A percentile compares a stretch with the other conserved stretches of the same genome.
These are phyloP conservation scores for Proisotoma minuta DNA, from an alignment of 2,888 invertebrate species.

Conservation along the genomic window DNA sequence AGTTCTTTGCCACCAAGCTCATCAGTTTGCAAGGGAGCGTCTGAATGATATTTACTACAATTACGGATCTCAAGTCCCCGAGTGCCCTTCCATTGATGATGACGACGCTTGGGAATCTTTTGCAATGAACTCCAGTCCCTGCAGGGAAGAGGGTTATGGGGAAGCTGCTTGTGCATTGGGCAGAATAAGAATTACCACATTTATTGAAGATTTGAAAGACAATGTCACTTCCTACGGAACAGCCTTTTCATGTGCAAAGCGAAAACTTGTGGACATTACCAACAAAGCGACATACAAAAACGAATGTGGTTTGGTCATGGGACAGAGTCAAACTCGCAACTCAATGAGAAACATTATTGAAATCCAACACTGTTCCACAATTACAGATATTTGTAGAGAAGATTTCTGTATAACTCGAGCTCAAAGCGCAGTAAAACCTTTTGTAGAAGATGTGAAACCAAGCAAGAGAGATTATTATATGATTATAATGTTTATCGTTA, in stretches of 20 bases:
- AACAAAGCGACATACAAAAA: constrained; percentile 16
- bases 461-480: not conserved
- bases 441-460: constrained; percentile 14
- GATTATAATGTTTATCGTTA: not conserved
- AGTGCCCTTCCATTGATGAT: constrained; percentile 31
- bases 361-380: constrained; percentile 38
- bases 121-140: constrained; percentile 15
- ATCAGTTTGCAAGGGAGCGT: constrained; percentile 22
- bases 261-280: constrained; percentile 26
- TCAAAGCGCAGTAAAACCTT: constrained; percentile 23
- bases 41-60: constrained; percentile 32
- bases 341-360: constrained; percentile 33
- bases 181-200: constrained; percentile 32
- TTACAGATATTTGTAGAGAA: constrained; percentile 34
- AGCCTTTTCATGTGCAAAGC: constrained; percentile 38
- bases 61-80: constrained; percentile 17
- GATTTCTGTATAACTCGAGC: constrained; percentile 36
- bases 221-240: constrained; percentile 40
- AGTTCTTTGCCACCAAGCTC: constrained; percentile 25
- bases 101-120: constrained; percentile 15
- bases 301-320: constrained; percentile 20
- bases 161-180: constrained; percentile 40
- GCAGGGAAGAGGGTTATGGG: constrained; percentile 24
- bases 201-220: constrained; percentile 22
- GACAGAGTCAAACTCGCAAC: constrained; percentile 14